Percentiles rank a stretch among this genome's conserved stretches.
phyloP scores from a whole-genome alignment of 2,888 invertebrate genomes.

The Ectropis crepuscularia region DNA sequence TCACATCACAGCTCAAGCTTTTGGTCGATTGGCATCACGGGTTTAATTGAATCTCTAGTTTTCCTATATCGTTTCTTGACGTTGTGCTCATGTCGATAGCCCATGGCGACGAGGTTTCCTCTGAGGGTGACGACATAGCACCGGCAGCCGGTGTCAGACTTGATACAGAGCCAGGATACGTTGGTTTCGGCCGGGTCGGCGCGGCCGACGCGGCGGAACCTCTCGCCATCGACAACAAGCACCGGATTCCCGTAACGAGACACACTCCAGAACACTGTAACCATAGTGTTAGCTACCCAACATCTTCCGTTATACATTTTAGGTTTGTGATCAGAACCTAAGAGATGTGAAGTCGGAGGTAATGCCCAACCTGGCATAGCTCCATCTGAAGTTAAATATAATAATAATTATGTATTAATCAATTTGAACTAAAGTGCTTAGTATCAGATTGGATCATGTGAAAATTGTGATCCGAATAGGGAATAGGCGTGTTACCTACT shows the following conservation, averaged over 20 bases:
- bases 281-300: slow-evolving; percentile 41
- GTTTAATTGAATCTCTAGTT: not conserved
- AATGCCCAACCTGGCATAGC: too few species aligned
- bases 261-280: slow-evolving; percentile 69
- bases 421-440: too few species aligned
- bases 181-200: slow-evolving; percentile 28
- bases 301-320: slow-evolving; percentile 3
- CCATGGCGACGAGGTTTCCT: slow-evolving; percentile 56
- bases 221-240: slow-evolving; percentile 63
- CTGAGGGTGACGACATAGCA: slow-evolving; percentile 62
- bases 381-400: too few species aligned
- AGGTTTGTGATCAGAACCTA: not conserved
- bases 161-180: slow-evolving; percentile 70
- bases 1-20: slow-evolving; percentile 3
- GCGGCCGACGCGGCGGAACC: slow-evolving; percentile 54
- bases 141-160: slow-evolving; percentile 70
- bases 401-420: too few species aligned
- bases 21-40: not conserved
- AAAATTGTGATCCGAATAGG: too few species aligned
- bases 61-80: slow-evolving; percentile 38
- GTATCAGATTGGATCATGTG: too few species aligned
- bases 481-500: too few species aligned
- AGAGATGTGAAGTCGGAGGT: not conserved
- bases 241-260: slow-evolving; percentile 72
- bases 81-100: slow-evolving; percentile 55